Evolutionary conservation across 2,113 vertebrate genomes (phyloP).

Genomic region (Ophthalmolycus amberensis): DNA sequence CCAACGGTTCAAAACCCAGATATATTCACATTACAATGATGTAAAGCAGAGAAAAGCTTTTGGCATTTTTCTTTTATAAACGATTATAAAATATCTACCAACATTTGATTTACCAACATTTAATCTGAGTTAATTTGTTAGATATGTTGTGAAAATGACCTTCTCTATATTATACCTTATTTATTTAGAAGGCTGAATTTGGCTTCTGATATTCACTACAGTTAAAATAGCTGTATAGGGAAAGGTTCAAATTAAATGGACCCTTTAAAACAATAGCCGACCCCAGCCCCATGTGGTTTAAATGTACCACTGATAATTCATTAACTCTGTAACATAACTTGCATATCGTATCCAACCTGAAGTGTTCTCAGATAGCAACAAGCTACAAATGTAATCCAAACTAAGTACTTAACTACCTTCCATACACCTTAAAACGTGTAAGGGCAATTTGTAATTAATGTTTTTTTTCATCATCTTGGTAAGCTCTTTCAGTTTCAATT

Average conservation of each 20-base stretch:
- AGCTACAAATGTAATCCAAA: neutral
- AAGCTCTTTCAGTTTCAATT: constrained; percentile 8
- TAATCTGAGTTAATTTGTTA: neutral
- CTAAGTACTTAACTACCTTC: neutral
- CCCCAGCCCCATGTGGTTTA: neutral
- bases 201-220: neutral
- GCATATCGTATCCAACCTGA: neutral
- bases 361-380: neutral
- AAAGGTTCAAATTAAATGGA: neutral
- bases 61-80: neutral
- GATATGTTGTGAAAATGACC: neutral
- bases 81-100: neutral
- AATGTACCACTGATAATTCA: neutral
- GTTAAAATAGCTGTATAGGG: neutral
- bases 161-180: neutral
- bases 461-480: neutral
- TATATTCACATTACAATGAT: too few relatives aligned
- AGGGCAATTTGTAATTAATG: constrained; percentile 2
- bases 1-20: too few relatives aligned
- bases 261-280: neutral
- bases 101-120: neutral
- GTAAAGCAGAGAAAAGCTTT: too few relatives aligned
- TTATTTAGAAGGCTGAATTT: neutral
- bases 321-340: neutral
- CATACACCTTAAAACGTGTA: neutral